Percentiles rank a stretch among this genome's conserved stretches.
Conservation (phyloP, 2,113 vertebrate species). For the Saguinus imperator region DNA sequence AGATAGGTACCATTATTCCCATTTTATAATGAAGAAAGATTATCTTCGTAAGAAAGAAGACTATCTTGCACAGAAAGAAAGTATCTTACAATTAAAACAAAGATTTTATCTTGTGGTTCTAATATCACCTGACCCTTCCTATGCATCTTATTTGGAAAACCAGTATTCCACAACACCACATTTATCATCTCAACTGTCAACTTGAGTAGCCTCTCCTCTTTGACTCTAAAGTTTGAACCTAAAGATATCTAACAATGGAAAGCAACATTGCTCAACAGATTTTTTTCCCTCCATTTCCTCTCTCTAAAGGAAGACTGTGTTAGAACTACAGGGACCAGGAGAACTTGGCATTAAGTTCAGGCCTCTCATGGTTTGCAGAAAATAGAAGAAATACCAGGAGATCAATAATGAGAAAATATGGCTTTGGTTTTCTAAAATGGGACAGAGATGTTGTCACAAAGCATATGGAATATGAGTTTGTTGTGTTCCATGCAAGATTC, state of each 20-base stretch:
- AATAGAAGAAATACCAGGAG: not conserved
- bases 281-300: not conserved
- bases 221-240: conserved; percentile 34
- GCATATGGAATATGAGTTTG: not conserved
- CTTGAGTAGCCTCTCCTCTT: not conserved
- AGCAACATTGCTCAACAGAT: not conserved
- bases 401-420: not conserved
- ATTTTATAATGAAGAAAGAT: conserved; percentile 23
- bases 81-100: conserved; percentile 17
- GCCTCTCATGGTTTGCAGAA: not conserved
- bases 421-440: conserved; percentile 22
- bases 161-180: not conserved
- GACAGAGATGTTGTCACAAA: conserved; percentile 21
- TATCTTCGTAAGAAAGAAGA: too few relatives aligned
- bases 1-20: not conserved
- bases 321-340: conserved; percentile 16
- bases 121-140: not conserved
- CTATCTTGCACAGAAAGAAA: not conserved
- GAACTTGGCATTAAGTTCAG: not conserved
- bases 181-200: not conserved
- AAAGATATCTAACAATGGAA: conserved; percentile 3
- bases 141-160: not conserved
- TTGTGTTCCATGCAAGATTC: not conserved
- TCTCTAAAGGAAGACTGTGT: not conserved
- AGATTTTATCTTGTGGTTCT: conserved; percentile 19